Evolutionary conservation across 2,797 vertebrate species (phyloP).

Genomic region (Miichthys miiuy): DNA sequence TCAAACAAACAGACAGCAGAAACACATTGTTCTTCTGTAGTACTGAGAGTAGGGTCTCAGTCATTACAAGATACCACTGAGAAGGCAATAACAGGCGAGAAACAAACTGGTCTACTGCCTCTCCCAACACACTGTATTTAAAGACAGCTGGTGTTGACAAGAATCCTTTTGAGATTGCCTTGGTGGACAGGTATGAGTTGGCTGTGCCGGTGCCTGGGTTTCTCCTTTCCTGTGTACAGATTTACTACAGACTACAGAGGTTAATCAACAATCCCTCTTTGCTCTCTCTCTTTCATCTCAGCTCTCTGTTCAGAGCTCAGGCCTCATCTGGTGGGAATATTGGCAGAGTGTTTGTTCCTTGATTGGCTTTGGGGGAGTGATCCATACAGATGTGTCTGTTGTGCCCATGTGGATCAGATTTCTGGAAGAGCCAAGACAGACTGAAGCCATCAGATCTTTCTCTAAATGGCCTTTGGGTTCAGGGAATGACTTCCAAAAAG

Average conservation of each 20-base stretch:
- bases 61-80: slow-evolving; percentile 48
- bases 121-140: slow-evolving; percentile 58
- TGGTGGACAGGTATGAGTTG: slow-evolving; percentile 65
- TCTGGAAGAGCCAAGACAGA: slow-evolving; percentile 65
- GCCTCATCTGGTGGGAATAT: slow-evolving; percentile 80
- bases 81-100: slow-evolving; percentile 65
- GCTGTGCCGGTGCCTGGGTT: slow-evolving; percentile 38
- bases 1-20: slow-evolving; percentile 12
- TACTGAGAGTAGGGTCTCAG: slow-evolving; percentile 1
- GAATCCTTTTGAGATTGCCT: slow-evolving; percentile 68
- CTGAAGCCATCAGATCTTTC: slow-evolving; percentile 74
- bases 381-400: slow-evolving; percentile 80
- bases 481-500: slow-evolving; percentile 61
- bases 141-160: slow-evolving; percentile 72
- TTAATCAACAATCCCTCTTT: slow-evolving; percentile 78
- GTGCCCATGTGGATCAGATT: slow-evolving; percentile 76
- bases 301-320: slow-evolving; percentile 66
- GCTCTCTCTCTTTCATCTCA: slow-evolving; percentile 75
- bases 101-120: slow-evolving; percentile 60
- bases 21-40: slow-evolving; percentile 10
- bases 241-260: slow-evolving; percentile 71
- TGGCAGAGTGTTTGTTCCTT: slow-evolving; percentile 81
- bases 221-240: slow-evolving; percentile 71
- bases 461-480: slow-evolving; percentile 70
- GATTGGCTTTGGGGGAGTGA: slow-evolving; percentile 79